These are phyloP conservation scores for Tympanoctomys barrerae DNA, from an alignment of 2,797 vertebrate species.

Conservation along the genomic window DNA sequence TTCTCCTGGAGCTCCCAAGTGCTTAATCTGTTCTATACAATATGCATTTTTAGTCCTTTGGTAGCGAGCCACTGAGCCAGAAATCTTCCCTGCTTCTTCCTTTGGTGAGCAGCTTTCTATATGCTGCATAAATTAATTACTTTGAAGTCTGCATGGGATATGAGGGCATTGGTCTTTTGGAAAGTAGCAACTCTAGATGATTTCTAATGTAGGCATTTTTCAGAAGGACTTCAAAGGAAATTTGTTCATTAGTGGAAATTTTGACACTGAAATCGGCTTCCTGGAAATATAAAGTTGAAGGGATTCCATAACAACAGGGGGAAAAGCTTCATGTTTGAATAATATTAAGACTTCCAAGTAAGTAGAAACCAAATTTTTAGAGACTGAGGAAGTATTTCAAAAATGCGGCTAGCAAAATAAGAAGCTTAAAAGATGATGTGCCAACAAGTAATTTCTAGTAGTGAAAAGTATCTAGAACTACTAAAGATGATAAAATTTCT, in stretches of 20 bases:
- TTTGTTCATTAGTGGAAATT: slow-evolving; percentile 16
- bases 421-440: slow-evolving; percentile 40
- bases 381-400: neutral
- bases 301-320: neutral
- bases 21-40: neutral
- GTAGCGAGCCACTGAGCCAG: neutral
- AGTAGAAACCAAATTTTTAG: neutral
- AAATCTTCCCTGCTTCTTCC: neutral
- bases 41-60: neutral
- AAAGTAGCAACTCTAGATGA: neutral
- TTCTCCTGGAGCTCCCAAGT: neutral
- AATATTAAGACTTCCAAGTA: slow-evolving; percentile 41
- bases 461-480: no score
- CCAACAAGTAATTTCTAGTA: slow-evolving; percentile 38
- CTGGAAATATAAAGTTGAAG: slow-evolving; percentile 42
- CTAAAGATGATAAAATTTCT: no score
- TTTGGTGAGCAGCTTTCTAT: neutral
- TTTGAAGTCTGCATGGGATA: neutral
- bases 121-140: slow-evolving; percentile 23
- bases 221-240: slow-evolving; percentile 52
- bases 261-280: slow-evolving; percentile 32
- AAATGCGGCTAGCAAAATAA: neutral
- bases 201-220: slow-evolving; percentile 48
- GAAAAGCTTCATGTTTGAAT: neutral
- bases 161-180: slow-evolving; percentile 2